Percentiles rank a stretch among this genome's conserved stretches.
These are phyloP conservation scores for Elephas maximus DNA, from an alignment of 2,113 vertebrate species.

Conservation along the genomic window DNA sequence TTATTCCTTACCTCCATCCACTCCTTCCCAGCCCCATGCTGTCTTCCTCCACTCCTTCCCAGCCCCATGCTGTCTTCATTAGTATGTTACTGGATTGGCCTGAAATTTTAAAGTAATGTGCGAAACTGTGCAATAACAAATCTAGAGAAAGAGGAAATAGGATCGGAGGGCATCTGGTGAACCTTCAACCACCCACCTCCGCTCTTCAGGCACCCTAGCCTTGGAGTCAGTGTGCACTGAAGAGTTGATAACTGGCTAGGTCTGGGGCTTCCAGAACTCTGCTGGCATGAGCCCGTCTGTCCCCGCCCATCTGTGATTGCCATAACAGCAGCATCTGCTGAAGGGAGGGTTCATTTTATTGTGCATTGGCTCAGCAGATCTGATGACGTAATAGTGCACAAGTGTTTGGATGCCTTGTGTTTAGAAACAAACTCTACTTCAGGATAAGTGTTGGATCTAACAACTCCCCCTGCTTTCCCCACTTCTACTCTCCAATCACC, in stretches of 20 bases:
- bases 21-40: not conserved
- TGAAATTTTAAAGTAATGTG: conserved; percentile 7
- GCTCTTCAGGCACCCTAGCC: not conserved
- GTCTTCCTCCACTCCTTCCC: not conserved
- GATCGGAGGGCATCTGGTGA: not conserved
- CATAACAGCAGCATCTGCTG: conserved; percentile 85
- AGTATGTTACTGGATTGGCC: not conserved
- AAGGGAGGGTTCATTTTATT: conserved; percentile 90
- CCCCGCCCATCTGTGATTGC: conserved; percentile 88
- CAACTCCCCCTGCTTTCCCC: conserved; percentile 75
- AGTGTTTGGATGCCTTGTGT: conserved; percentile 89
- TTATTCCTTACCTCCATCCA: not conserved
- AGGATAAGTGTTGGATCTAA: conserved; percentile 87
- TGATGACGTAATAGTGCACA: conserved; percentile 88
- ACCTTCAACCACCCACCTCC: not conserved
- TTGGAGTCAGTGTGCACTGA: conserved; percentile 61
- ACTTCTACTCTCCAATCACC: conserved; percentile 86
- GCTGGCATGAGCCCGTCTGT: conserved; percentile 81
- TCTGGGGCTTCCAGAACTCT: conserved; percentile 72
- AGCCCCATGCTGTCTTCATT: not conserved
- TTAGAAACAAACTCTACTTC: conserved; percentile 87
- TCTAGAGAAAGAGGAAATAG: not conserved
- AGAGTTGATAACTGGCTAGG: conserved; percentile 69
- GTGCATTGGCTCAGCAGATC: conserved; percentile 87
- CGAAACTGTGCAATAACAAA: not conserved